Percentiles rank a stretch among this genome's conserved stretches.
Conservation (phyloP, 1,140 invertebrate genomes). For the Anastrepha obliqua region DNA sequence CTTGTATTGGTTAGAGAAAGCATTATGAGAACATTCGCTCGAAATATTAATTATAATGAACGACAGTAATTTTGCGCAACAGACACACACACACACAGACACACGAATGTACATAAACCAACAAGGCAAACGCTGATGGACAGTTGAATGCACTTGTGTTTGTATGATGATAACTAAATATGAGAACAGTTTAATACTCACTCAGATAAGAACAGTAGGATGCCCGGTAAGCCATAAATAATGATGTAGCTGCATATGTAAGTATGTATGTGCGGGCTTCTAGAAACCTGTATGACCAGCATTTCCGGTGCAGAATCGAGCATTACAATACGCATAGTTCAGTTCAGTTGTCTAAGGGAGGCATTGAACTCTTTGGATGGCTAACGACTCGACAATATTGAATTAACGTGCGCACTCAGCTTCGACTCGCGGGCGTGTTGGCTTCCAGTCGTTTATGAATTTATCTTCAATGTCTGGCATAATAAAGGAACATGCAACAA, state of each 20-base stretch:
- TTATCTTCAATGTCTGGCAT: background rate
- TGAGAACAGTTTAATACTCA: background rate
- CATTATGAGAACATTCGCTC: background rate
- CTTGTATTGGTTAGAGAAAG: background rate
- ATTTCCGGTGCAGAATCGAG: too few species aligned
- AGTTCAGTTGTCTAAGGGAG: too few species aligned
- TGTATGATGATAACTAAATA: slow-evolving; percentile 19
- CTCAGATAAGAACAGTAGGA: background rate
- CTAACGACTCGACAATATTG: background rate
- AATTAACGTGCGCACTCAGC: slow-evolving; percentile 1
- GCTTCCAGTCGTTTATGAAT: slow-evolving; percentile 16
- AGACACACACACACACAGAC: background rate
- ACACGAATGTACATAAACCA: background rate
- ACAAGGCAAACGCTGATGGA: background rate
- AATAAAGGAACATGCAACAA: background rate
- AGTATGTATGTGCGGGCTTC: background rate
- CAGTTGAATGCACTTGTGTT: background rate
- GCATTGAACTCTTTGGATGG: background rate
- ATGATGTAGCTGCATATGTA: background rate
- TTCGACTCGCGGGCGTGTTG: background rate
- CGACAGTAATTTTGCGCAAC: background rate
- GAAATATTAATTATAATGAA: slow-evolving; percentile 44
- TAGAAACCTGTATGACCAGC: too few species aligned
- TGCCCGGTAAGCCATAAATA: background rate
- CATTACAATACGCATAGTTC: too few species aligned